These are phyloP conservation scores for Rhagonycha fulva DNA, from an alignment of 2,888 invertebrate genomes.

Conservation along the genomic window DNA sequence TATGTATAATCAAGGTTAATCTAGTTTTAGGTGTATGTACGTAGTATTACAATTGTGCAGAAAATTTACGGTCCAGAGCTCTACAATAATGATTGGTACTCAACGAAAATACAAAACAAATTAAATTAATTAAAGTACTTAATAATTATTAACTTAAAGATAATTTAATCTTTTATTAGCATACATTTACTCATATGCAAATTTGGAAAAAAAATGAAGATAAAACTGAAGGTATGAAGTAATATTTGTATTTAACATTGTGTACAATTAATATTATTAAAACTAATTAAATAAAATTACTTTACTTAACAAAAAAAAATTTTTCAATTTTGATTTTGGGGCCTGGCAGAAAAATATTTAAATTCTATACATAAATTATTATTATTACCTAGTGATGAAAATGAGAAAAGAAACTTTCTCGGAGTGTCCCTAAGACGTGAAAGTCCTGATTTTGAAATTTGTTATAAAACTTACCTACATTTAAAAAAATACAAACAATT, in stretches of 20 bases:
- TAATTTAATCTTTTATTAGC: neutral
- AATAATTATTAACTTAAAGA: neutral
- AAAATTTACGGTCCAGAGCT: neutral
- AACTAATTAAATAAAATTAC: neutral
- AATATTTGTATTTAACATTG: neutral
- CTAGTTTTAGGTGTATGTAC: neutral
- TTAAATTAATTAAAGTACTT: neutral
- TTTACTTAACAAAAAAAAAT: too few relatives aligned
- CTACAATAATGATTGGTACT: neutral
- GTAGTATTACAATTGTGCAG: neutral
- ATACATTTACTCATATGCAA: neutral
- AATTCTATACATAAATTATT: too few relatives aligned
- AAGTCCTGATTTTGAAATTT: too few relatives aligned
- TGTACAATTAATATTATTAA: neutral
- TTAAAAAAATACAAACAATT: too few relatives aligned
- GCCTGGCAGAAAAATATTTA: too few relatives aligned
- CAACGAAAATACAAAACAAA: neutral
- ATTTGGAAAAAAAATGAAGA: neutral
- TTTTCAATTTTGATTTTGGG: too few relatives aligned
- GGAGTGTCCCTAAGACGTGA: too few relatives aligned
- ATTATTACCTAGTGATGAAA: too few relatives aligned
- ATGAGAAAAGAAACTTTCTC: too few relatives aligned
- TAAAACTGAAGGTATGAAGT: neutral
- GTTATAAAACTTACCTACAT: too few relatives aligned
- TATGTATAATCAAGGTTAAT: neutral